phyloP scores from a whole-genome alignment of 2,888 invertebrate species.

The Phalangium opilio region DNA sequence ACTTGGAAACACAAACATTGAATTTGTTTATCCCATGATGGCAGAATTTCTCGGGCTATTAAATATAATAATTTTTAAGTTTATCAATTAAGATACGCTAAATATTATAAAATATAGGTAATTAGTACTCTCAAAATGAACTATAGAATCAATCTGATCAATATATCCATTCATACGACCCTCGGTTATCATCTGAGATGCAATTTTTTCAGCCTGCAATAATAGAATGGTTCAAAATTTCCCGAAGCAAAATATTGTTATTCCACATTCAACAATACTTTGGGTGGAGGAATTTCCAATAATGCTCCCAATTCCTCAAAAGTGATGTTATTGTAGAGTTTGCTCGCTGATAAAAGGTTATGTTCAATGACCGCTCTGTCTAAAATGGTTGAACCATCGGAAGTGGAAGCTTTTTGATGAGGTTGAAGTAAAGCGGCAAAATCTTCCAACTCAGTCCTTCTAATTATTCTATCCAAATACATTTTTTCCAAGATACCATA shows the following conservation, averaged over 20 bases:
- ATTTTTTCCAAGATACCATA: constrained; percentile 96
- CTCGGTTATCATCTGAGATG: constrained; percentile 97
- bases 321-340: constrained; percentile 94
- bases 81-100: no score
- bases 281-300: constrained; percentile 22
- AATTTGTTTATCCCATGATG: constrained; percentile 95
- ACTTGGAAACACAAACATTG: constrained; percentile 95
- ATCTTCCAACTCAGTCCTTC: constrained; percentile 77
- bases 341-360: constrained; percentile 90
- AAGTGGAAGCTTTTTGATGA: constrained; percentile 71
- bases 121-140: constrained; percentile 98
- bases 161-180: constrained; percentile 94
- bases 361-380: constrained; percentile 97
- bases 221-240: no score
- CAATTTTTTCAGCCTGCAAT: constrained; percentile 83
- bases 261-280: no score
- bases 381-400: constrained; percentile 72
- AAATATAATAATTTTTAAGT: no score
- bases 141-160: constrained; percentile 92
- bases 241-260: no score
- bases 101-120: no score
- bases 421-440: constrained; percentile 81
- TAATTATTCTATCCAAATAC: constrained; percentile 91
- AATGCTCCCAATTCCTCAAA: constrained; percentile 80
- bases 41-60: constrained; percentile 77